Evolutionary conservation across 2,888 invertebrate genomes (phyloP).

Genomic region (Keiferia lycopersicella): DNA sequence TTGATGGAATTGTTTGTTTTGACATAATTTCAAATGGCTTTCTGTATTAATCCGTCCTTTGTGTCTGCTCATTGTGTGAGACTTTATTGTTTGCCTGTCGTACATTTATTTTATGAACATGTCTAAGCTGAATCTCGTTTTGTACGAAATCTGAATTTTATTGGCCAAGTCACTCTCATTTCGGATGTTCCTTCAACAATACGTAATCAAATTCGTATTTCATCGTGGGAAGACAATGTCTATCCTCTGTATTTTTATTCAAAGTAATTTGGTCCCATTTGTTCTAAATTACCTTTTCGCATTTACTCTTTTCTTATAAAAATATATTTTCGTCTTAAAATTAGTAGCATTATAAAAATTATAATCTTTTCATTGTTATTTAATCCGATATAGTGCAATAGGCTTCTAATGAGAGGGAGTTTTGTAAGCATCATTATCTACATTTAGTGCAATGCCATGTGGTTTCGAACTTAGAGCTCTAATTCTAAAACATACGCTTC

Average conservation of each 20-base stretch:
- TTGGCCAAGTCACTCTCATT: background rate
- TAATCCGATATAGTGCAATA: background rate
- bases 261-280: background rate
- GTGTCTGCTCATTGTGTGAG: conserved; percentile 1
- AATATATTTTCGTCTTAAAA: background rate
- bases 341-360: too few species aligned
- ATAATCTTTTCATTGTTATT: too few species aligned
- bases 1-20: conserved; percentile 16
- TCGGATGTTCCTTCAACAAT: conserved; percentile 3
- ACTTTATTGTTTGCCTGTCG: conserved; percentile 1
- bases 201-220: conserved; percentile 2
- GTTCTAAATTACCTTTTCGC: background rate
- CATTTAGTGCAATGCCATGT: conserved; percentile 18
- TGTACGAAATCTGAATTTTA: background rate
- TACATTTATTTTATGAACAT: conserved; percentile 11
- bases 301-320: background rate
- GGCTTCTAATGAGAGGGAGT: conserved; percentile 17
- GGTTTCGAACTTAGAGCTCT: conserved; percentile 32
- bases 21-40: conserved; percentile 19
- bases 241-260: background rate
- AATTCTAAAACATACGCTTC: too few species aligned
- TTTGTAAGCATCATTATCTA: conserved; percentile 27
- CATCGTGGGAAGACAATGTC: background rate
- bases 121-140: background rate
- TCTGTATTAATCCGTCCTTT: conserved; percentile 14